phyloP scores from a whole-genome alignment of 2,113 vertebrate species.

The Chaetura pelagica region DNA sequence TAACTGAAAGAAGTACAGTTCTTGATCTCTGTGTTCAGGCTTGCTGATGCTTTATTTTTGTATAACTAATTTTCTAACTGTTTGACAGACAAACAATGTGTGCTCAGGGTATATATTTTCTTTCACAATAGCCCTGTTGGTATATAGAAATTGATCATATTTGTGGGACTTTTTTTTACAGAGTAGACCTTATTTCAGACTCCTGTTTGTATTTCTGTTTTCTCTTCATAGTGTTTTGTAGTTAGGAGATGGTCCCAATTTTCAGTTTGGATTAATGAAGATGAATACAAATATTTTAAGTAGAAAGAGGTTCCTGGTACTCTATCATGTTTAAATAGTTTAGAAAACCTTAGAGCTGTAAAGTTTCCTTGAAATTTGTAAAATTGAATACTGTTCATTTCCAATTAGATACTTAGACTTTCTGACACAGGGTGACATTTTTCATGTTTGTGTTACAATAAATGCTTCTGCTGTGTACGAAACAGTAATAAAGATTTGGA shows the following conservation, averaged over 20 bases:
- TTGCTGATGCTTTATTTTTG: background rate
- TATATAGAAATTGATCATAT: background rate
- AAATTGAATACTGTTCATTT: background rate
- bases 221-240: background rate
- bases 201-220: background rate
- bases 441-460: background rate
- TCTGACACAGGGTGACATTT: background rate
- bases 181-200: background rate
- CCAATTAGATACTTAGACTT: background rate
- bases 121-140: background rate
- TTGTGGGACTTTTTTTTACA: background rate
- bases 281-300: background rate
- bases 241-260: background rate
- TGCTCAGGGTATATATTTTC: background rate
- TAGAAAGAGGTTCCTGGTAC: background rate
- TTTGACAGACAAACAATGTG: background rate
- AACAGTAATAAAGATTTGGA: background rate
- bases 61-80: background rate
- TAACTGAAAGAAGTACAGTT: background rate
- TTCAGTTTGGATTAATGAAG: background rate
- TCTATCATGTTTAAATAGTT: background rate
- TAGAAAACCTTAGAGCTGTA: background rate
- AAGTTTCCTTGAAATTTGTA: background rate
- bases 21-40: background rate
- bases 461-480: background rate